Base-by-base conservation (phyloP, 2,113 vertebrate genomes). In the Ia io region DNA sequence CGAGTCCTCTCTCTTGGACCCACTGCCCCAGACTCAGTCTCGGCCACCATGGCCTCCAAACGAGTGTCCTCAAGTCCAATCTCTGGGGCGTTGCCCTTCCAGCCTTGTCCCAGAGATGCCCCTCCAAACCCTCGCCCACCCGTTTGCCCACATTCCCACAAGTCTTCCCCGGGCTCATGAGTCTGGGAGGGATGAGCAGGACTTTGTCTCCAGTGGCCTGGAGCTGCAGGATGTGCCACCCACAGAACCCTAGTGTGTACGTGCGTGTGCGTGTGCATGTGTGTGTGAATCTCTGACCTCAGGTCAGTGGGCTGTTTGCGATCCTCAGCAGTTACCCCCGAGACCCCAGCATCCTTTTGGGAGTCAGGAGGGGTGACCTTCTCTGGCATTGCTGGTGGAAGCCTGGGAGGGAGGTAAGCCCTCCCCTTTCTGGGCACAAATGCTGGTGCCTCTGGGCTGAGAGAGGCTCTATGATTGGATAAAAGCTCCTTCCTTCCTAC, bases 221-320 rank as follows among this genome's bases (percentile, higher is more conserved):
- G 10, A 40, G n/a, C 56, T 32, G 13, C 40, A 28, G 61, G 7
- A 40, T 35, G 69, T 14, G 65, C 47, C 3, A 18, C 11, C 20
- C 9, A 0, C 1, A 37, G 2, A 23, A 22, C 28, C 42, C 78
- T 28, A 4, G 35, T 6, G 4, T 2, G 11, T 47, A 13, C 6
- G 16, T n/a, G 16, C 20, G 7, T 28, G n/a, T 51, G 22, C 1
- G 23, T 40, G 12, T 30, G 23, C 11, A 30, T 10, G n/a, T 9
- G 5, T 13, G 17, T 9, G 35, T 14, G 18, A 37, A 40, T 67
- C 28, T 80, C 73, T 80, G 51, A 67, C 30, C 35, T 59, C 1
- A 2, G 44, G 30, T 67, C 40, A 61, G 59, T 49, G 9, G 44
- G 37, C 61, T 47, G 14, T 63, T n/a, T 16, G 1, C 3, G 1